Conservation (phyloP, 2,888 invertebrate species). For the Harmothoe impar region DNA sequence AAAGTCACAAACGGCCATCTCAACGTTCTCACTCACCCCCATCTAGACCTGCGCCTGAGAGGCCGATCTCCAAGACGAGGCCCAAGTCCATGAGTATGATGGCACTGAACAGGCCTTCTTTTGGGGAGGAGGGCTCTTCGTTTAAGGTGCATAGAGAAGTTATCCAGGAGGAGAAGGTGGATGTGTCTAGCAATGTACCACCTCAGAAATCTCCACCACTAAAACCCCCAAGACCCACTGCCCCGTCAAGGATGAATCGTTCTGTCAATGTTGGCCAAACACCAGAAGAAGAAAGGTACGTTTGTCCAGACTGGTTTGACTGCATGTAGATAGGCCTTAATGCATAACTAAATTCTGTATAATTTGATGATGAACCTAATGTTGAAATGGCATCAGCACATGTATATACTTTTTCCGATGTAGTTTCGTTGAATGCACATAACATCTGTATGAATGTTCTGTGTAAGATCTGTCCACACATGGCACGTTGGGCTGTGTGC, state of each 20-base stretch:
- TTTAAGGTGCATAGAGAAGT: not conserved
- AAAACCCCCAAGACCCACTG: not conserved
- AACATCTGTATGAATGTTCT: too few relatives aligned
- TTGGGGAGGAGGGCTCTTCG: not conserved
- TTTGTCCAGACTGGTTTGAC: too few relatives aligned
- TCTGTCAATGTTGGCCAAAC: not conserved
- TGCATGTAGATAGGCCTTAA: too few relatives aligned
- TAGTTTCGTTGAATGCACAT: too few relatives aligned
- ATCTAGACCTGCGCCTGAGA: not conserved
- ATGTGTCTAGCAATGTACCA: not conserved
- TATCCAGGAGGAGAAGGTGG: not conserved
- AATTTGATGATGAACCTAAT: too few relatives aligned
- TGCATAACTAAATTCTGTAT: too few relatives aligned
- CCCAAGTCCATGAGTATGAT: conserved; percentile 47
- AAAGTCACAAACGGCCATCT: not conserved
- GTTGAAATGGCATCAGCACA: too few relatives aligned
- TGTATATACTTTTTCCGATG: too few relatives aligned
- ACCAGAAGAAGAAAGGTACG: not conserved
- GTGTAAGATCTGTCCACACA: too few relatives aligned
- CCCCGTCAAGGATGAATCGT: not conserved
- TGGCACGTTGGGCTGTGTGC: too few relatives aligned
- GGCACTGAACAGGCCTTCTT: conserved; percentile 4
- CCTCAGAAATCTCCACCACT: not conserved
- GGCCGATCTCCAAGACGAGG: not conserved
- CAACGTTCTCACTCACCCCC: conserved; percentile 11